Percentiles rank a stretch among this genome's conserved stretches.
phyloP scores from a whole-genome alignment of 1,140 invertebrate species.

The Aradophagus sp. region DNA sequence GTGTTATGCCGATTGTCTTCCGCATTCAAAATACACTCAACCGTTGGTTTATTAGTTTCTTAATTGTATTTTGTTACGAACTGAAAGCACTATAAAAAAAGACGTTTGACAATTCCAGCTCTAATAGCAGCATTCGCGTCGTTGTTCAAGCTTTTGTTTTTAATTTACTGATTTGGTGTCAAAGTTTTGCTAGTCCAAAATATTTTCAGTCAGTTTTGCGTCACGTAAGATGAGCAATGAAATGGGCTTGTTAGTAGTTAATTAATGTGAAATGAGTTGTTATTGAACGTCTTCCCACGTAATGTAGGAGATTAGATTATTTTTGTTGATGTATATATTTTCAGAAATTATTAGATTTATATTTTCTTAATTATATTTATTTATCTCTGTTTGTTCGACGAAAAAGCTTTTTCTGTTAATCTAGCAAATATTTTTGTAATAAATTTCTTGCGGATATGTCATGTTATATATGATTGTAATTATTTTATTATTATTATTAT shows the following conservation, averaged over 20 bases:
- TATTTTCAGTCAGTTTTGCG: constrained; percentile 40
- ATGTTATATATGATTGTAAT: background rate
- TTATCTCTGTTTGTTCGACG: constrained; percentile 6
- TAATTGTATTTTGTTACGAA: constrained; percentile 37
- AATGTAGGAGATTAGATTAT: constrained; percentile 31
- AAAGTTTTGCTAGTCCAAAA: constrained; percentile 48
- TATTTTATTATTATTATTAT: too few species aligned
- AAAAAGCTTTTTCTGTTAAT: constrained; percentile 13
- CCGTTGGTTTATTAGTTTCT: too few species aligned
- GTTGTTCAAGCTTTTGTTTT: constrained; percentile 17
- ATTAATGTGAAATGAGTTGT: constrained; percentile 38
- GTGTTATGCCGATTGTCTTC: constrained; percentile 13
- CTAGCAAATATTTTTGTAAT: constrained; percentile 35
- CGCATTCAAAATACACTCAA: constrained; percentile 14
- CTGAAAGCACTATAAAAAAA: constrained; percentile 24
- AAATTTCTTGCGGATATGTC: constrained; percentile 13
- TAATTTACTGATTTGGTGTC: constrained; percentile 38
- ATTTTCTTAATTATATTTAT: constrained; percentile 46
- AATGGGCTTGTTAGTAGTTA: constrained; percentile 29
- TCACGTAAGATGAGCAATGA: constrained; percentile 35
- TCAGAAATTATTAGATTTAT: constrained; percentile 45
- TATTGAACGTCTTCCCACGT: constrained; percentile 44
- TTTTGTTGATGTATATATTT: constrained; percentile 41
- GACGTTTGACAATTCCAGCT: constrained; percentile 23
- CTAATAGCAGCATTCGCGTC: constrained; percentile 36